Conservation (phyloP, 1,140 invertebrate species). For the Episyrphus balteatus region DNA sequence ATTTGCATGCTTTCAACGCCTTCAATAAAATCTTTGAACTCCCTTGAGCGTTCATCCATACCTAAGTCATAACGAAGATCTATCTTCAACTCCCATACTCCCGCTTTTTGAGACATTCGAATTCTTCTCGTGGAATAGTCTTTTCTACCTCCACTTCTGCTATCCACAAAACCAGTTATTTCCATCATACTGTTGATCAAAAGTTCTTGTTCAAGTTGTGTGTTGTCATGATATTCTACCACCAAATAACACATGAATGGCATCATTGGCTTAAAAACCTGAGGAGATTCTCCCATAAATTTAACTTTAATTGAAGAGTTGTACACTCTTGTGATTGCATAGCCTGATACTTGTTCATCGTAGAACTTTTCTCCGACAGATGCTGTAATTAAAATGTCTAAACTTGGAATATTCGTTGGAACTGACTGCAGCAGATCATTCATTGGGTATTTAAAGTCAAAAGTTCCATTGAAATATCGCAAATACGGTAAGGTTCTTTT, state of each 20-base stretch:
- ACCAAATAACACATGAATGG: constrained; percentile 53
- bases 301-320: constrained; percentile 70
- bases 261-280: constrained; percentile 91
- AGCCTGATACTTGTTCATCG: constrained; percentile 76
- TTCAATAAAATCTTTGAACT: constrained; percentile 48
- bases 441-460: constrained; percentile 75
- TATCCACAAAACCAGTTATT: constrained; percentile 44
- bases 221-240: constrained; percentile 68
- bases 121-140: constrained; percentile 44
- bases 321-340: constrained; percentile 74
- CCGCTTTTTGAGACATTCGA: constrained; percentile 46
- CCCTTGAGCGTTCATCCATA: constrained; percentile 40
- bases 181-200: constrained; percentile 47
- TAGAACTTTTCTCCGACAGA: constrained; percentile 83
- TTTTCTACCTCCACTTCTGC: constrained; percentile 42
- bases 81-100: constrained; percentile 66
- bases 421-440: constrained; percentile 59
- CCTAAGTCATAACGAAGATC: constrained; percentile 49
- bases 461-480: constrained; percentile 75
- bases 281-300: constrained; percentile 79
- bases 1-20: constrained; percentile 56
- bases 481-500: constrained; percentile 49
- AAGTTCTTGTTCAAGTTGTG: constrained; percentile 47
- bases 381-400: constrained; percentile 78
- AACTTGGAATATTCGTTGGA: constrained; percentile 48